Conservation (phyloP, 1,140 invertebrate species). For the Saccostrea glomerata region DNA sequence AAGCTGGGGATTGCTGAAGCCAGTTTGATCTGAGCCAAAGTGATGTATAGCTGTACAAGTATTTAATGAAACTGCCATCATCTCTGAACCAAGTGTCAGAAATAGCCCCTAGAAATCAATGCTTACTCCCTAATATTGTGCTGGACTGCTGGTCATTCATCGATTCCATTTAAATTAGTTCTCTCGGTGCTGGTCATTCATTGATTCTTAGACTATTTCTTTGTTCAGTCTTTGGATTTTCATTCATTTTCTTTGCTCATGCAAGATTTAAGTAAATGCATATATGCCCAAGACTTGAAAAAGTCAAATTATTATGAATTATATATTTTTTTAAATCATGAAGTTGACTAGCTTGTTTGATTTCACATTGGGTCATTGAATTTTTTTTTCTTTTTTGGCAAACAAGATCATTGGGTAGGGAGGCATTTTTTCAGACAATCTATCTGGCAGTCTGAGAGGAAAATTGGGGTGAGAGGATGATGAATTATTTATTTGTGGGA, state of each 20-base stretch:
- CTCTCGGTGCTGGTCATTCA: background rate
- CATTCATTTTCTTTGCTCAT: background rate
- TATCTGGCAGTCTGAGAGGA: background rate
- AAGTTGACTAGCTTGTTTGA: too few species aligned
- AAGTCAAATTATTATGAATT: too few species aligned
- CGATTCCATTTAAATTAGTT: background rate
- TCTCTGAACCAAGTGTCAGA: background rate
- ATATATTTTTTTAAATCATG: too few species aligned
- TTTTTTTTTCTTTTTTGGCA: too few species aligned
- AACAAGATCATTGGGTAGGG: too few species aligned
- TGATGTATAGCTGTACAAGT: background rate
- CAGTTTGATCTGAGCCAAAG: background rate
- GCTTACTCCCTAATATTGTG: background rate
- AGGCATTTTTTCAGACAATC: too few species aligned
- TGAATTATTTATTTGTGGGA: constrained; percentile 8
- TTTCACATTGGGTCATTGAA: too few species aligned
- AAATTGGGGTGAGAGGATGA: background rate
- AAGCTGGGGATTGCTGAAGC: too few species aligned
- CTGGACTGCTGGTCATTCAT: constrained; percentile 4
- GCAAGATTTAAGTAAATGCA: background rate
- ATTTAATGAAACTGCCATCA: background rate
- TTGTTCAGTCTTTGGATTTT: background rate
- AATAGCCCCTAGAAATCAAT: background rate
- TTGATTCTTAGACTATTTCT: background rate
- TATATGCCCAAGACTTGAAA: too few species aligned